Percentiles rank a stretch among this genome's conserved stretches.
Evolutionary conservation across 2,113 vertebrate genomes (phyloP).

Genomic region (Pantherophis guttatus): DNA sequence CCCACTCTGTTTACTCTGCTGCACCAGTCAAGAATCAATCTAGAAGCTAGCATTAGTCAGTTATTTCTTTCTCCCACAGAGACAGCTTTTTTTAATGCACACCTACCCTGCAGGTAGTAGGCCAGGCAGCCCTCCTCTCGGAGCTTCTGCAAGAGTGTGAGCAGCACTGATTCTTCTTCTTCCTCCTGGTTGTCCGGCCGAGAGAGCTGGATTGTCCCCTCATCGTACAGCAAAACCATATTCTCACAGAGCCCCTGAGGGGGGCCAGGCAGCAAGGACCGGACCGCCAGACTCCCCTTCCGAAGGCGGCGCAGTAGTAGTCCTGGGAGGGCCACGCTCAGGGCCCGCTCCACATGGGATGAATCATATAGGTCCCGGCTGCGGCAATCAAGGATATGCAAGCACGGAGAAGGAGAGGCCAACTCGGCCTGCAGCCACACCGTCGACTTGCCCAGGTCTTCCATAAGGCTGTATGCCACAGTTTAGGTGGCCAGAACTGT

Average conservation of each 20-base stretch:
- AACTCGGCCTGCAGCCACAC: slow-evolving; percentile 64
- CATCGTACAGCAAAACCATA: slow-evolving; percentile 64
- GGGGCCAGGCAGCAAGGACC: slow-evolving; percentile 59
- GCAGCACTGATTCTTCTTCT: slow-evolving; percentile 55
- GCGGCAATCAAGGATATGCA: slow-evolving; percentile 67
- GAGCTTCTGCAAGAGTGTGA: slow-evolving; percentile 62
- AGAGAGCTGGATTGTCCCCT: slow-evolving; percentile 41
- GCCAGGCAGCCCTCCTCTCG: slow-evolving; percentile 65
- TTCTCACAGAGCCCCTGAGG: slow-evolving; percentile 33
- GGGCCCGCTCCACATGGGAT: slow-evolving; percentile 62
- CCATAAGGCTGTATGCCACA: slow-evolving; percentile 48
- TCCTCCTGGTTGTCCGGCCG: slow-evolving; percentile 31
- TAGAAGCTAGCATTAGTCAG: background rate
- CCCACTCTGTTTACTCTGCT: background rate
- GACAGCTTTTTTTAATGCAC: background rate
- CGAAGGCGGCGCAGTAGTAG: slow-evolving; percentile 67
- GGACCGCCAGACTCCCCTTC: slow-evolving; percentile 61
- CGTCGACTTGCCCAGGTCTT: slow-evolving; percentile 61
- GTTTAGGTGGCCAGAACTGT: background rate
- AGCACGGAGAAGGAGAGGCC: slow-evolving; percentile 47
- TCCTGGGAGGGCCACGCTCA: slow-evolving; percentile 66
- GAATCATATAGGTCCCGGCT: slow-evolving; percentile 66
- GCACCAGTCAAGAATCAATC: background rate
- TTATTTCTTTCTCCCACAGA: background rate
- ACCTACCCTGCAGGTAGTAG: slow-evolving; percentile 68